These are phyloP conservation scores for Serripes groenlandicus DNA, from an alignment of 2,888 invertebrate genomes.

Conservation along the genomic window DNA sequence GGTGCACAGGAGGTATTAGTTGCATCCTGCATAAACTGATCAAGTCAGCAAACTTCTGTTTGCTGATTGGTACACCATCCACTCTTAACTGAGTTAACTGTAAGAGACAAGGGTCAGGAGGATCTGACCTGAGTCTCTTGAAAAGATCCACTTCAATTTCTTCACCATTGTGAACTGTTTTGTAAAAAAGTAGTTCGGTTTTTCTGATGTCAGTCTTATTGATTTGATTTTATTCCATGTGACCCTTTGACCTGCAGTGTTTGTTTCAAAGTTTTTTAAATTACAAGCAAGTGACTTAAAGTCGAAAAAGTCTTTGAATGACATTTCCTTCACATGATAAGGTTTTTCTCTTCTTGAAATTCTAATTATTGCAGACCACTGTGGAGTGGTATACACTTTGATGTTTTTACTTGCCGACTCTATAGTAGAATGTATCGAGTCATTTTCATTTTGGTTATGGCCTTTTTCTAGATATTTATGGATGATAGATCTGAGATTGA, in stretches of 20 bases:
- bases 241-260: constrained; percentile 17
- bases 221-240: constrained; percentile 25
- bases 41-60: background rate
- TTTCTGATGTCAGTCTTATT: background rate
- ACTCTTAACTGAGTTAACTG: background rate
- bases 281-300: constrained; percentile 7
- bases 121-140: constrained; percentile 2
- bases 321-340: constrained; percentile 14
- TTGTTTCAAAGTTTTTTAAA: constrained; percentile 29
- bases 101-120: background rate
- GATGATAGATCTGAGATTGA: constrained; percentile 15
- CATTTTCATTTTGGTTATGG: constrained; percentile 27
- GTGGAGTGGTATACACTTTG: constrained; percentile 12
- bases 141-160: background rate
- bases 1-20: background rate
- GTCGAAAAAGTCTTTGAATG: constrained; percentile 23
- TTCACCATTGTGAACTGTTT: too few relatives aligned
- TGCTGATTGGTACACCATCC: background rate
- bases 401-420: constrained; percentile 1
- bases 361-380: constrained; percentile 32
- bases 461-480: constrained; percentile 50
- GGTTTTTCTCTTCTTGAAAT: constrained; percentile 1
- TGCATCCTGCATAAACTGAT: background rate
- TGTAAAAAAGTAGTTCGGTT: background rate
- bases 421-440: constrained; percentile 11